A percentile compares a stretch with the other conserved stretches of the same genome.
Evolutionary conservation across 2,888 invertebrate species (phyloP).

Genomic region (Xestia c-nigrum): DNA sequence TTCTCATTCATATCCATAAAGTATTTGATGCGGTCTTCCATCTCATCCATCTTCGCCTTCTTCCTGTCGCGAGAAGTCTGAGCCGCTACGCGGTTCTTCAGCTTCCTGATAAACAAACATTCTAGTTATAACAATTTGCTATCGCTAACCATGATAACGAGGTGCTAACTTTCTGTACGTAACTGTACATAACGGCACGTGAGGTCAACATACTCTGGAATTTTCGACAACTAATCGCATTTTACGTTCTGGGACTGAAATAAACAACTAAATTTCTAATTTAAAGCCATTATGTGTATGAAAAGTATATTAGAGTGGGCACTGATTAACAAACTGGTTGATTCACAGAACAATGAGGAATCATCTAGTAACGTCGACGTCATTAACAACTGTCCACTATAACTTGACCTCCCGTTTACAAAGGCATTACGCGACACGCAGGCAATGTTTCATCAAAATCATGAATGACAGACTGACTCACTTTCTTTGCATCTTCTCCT

Average conservation of each 20-base stretch:
- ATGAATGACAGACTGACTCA: constrained; percentile 86
- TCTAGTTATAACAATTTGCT: constrained; percentile 48
- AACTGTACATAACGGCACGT: constrained; percentile 65
- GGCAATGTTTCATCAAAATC: constrained; percentile 65
- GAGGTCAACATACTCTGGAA: constrained; percentile 62
- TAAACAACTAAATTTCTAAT: not conserved
- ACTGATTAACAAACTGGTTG: not conserved
- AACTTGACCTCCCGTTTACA: constrained; percentile 54
- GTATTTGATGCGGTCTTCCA: constrained; percentile 93
- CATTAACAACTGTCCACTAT: constrained; percentile 45
- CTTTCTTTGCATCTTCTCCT: constrained; percentile 97
- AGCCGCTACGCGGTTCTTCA: constrained; percentile 99
- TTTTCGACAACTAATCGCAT: not conserved
- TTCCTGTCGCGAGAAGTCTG: constrained; percentile 99
- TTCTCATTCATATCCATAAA: constrained; percentile 92
- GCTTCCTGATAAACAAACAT: constrained; percentile 91
- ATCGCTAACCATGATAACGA: constrained; percentile 34
- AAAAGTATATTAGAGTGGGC: not conserved
- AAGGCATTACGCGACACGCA: constrained; percentile 73
- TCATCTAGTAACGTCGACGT: constrained; percentile 32
- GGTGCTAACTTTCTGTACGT: constrained; percentile 55
- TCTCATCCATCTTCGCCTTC: constrained; percentile 97
- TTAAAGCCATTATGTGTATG: not conserved
- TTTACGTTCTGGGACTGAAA: not conserved
- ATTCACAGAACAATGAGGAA: constrained; percentile 35